These are phyloP conservation scores for Macrosiphum euphorbiae DNA, from an alignment of 2,888 invertebrate genomes.

Conservation along the genomic window DNA sequence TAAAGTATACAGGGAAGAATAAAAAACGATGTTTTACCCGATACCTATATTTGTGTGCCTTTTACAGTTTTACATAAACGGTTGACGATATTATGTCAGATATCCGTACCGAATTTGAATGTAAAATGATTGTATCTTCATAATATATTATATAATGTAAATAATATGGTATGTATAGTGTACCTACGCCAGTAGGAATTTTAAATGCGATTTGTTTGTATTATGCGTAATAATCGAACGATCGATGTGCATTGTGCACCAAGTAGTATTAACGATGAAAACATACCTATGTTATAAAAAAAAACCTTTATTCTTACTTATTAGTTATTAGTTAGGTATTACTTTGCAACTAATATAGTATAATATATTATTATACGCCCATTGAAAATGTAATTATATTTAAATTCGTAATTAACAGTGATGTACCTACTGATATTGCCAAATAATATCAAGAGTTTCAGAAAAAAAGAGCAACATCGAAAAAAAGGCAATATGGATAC, in stretches of 20 bases:
- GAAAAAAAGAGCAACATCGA: no score
- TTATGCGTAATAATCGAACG: neutral
- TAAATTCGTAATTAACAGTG: no score
- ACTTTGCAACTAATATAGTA: neutral
- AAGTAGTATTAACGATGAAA: neutral
- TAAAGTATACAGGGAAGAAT: neutral
- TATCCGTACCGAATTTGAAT: neutral
- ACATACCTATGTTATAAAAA: neutral
- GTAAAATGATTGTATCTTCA: neutral
- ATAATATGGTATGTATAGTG: neutral
- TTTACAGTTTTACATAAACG: neutral
- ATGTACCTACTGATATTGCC: no score
- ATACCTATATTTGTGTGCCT: neutral
- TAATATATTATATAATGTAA: neutral
- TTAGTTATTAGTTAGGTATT: neutral
- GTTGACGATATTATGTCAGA: neutral
- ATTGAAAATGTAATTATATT: no score
- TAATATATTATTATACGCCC: no score
- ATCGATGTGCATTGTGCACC: neutral
- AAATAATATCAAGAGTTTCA: no score
- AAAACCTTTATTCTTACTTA: neutral
- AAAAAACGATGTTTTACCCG: neutral
- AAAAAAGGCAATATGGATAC: no score
- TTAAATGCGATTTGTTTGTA: slow-evolving; percentile 27
- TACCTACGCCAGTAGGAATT: neutral